These are phyloP conservation scores for Bungarus multicinctus DNA, from an alignment of 2,113 vertebrate genomes.

Conservation along the genomic window DNA sequence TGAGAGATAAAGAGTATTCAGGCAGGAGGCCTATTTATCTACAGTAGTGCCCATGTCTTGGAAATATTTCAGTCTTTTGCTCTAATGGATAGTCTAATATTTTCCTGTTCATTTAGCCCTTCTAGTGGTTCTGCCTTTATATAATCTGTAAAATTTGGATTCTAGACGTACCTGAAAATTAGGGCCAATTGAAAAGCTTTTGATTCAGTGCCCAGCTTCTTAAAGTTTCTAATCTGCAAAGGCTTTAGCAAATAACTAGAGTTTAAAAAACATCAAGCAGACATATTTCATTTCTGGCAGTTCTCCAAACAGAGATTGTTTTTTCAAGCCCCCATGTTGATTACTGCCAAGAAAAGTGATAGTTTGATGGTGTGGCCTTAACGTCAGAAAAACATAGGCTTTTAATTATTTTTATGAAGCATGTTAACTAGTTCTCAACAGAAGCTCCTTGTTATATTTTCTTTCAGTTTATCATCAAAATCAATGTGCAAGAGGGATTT, in stretches of 20 bases:
- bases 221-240: slow-evolving; percentile 26
- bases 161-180: slow-evolving; percentile 8
- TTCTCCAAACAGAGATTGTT: slow-evolving; percentile 27
- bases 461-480: slow-evolving; percentile 11
- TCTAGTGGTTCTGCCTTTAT: neutral
- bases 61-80: neutral
- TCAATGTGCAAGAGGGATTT: slow-evolving; percentile 13
- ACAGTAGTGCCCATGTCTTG: neutral
- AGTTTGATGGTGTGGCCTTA: slow-evolving; percentile 27
- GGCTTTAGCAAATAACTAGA: slow-evolving; percentile 32
- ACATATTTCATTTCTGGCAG: slow-evolving; percentile 27
- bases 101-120: neutral
- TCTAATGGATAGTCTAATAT: neutral
- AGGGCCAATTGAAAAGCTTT: neutral
- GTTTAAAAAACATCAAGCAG: slow-evolving; percentile 33
- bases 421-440: slow-evolving; percentile 24
- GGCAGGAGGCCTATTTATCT: neutral
- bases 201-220: slow-evolving; percentile 4
- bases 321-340: slow-evolving; percentile 14
- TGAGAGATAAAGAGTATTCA: neutral
- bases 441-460: slow-evolving; percentile 10
- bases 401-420: slow-evolving; percentile 37
- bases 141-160: neutral
- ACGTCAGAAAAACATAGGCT: neutral
- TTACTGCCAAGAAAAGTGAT: slow-evolving; percentile 28